Evolutionary conservation across 2,113 vertebrate genomes (phyloP).

Genomic region (Excalfactoria chinensis): DNA sequence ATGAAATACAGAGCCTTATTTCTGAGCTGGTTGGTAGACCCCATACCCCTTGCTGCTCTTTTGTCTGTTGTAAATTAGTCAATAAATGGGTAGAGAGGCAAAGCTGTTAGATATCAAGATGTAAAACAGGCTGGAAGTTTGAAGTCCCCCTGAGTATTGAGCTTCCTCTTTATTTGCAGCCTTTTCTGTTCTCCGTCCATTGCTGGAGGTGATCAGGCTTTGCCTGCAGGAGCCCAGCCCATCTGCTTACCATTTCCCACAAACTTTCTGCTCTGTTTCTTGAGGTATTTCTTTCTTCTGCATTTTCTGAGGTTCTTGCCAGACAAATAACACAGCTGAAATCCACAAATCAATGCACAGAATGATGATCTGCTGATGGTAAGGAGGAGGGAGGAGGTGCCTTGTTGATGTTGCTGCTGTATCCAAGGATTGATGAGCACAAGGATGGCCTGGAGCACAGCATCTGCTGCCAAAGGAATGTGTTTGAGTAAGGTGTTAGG

Average conservation of each 20-base stretch:
- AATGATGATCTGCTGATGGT: neutral
- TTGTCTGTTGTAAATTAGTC: neutral
- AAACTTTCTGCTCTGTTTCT: neutral
- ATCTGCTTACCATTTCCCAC: neutral
- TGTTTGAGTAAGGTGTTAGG: neutral
- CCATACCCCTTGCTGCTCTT: neutral
- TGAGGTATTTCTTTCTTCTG: neutral
- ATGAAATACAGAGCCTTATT: neutral
- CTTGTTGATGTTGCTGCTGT: neutral
- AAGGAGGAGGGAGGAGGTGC: neutral
- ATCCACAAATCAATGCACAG: neutral
- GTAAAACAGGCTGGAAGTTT: neutral
- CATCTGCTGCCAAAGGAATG: neutral
- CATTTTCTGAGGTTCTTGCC: neutral
- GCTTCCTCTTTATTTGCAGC: neutral
- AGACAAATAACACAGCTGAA: neutral
- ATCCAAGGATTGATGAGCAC: neutral
- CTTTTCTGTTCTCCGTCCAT: neutral
- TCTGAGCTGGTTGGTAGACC: neutral
- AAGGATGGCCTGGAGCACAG: neutral
- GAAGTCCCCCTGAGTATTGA: neutral
- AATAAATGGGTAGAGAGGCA: neutral
- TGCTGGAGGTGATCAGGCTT: neutral
- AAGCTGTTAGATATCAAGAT: neutral
- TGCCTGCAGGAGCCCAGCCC: neutral